phyloP scores from a whole-genome alignment of 2,888 invertebrate species.

The Thysanoteuthis rhombus region DNA sequence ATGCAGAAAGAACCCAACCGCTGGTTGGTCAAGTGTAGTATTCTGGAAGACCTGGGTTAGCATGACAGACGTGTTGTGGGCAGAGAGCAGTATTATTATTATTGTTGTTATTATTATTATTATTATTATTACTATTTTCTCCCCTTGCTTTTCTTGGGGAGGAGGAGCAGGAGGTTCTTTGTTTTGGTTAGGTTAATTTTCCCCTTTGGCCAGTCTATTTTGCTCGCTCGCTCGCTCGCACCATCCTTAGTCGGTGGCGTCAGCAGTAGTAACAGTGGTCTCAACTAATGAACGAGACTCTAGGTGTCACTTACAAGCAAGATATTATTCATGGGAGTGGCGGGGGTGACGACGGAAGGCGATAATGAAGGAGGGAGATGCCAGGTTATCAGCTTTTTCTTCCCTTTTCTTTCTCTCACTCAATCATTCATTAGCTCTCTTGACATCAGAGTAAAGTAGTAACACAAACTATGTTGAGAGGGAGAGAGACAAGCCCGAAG shows the following conservation, averaged over 20 bases:
- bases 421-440: neutral
- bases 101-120: neutral
- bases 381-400: neutral
- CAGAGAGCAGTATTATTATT: no score
- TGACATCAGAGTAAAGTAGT: neutral
- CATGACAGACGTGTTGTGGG: neutral
- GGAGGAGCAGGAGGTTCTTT: neutral
- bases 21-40: neutral
- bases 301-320: neutral
- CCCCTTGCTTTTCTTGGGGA: neutral
- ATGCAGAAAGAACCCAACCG: neutral
- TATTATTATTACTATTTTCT: neutral
- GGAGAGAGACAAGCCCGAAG: no score
- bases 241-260: no score
- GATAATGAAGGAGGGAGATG: neutral
- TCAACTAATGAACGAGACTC: neutral
- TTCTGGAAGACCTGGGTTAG: neutral
- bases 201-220: neutral
- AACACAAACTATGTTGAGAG: no score
- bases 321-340: neutral
- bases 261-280: neutral
- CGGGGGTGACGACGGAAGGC: neutral
- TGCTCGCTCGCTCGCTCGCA: no score
- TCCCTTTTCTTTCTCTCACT: no score
- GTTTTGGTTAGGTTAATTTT: neutral